Evolutionary conservation across 2,113 vertebrate species (phyloP), one percentile per base, ranked within the genome.

Genomic region (Dissostichus mawsoni): DNA sequence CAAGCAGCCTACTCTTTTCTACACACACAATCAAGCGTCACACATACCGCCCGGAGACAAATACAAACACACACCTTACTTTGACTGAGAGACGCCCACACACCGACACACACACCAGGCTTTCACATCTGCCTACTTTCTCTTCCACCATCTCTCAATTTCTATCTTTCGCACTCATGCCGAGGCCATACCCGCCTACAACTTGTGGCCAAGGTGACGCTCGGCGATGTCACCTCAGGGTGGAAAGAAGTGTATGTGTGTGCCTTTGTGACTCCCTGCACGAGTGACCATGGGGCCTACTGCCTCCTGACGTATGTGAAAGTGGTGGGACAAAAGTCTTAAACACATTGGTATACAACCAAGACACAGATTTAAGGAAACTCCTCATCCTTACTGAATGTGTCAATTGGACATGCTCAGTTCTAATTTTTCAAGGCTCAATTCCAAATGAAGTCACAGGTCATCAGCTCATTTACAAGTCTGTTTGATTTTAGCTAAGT

Each of bases 71-170:
- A 86, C 74, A 83, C 62, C 48, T 77, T 41, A 11, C 62, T 25
- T 48, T 33, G 4, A 87, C 80, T 82, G 86, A 87, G 83, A 89
- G 76, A 82, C 83, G 3, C 87, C 65, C 82, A 79, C 88, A 23
- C 18, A 47, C 70, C 65, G 52, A 63, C 36, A 13, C 68, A 65
- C 71, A 74, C 68, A 76, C 20, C 23, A 67, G 68, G 82, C 74
- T 92, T 91, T 92, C 86, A 91, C 82, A 92, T 90, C 82, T 80
- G 74, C 93, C 92, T 80, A 90, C 92, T 82, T 62, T 65, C 72
- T 82, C 77, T 87, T 74, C 78, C 86, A 89, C 78, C 84, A 20
- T 33, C 68, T 89, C 82, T 84, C 67, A 74, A 70, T 78, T 86
- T 85, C 80, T 87, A 80, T 88, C 82, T 74, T 47, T 65, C 23